A percentile compares a stretch with the other conserved stretches of the same genome.
These are phyloP conservation scores for Cyclopterus lumpus DNA, from an alignment of 2,797 vertebrate species.

Conservation along the genomic window DNA sequence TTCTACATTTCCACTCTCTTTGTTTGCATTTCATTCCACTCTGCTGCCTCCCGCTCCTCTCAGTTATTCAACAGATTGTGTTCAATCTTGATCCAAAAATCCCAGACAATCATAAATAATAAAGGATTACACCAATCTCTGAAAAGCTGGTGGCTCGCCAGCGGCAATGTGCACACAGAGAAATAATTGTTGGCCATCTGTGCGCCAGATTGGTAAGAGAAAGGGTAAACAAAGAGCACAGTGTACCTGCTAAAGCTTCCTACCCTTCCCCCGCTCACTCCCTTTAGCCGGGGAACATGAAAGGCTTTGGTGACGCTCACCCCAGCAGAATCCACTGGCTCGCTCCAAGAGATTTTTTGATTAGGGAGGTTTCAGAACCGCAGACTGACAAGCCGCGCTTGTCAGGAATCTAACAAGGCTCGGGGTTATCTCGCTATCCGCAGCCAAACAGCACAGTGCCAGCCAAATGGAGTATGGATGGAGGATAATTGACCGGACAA, in stretches of 20 bases:
- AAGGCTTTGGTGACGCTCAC: slow-evolving; percentile 75
- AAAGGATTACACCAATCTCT: slow-evolving; percentile 87
- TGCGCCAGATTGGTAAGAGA: slow-evolving; percentile 84
- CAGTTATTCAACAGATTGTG: slow-evolving; percentile 85
- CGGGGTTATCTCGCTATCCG: slow-evolving; percentile 73
- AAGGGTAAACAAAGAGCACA: slow-evolving; percentile 84
- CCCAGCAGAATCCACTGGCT: slow-evolving; percentile 70
- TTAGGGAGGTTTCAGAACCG: slow-evolving; percentile 74
- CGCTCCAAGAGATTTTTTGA: slow-evolving; percentile 75
- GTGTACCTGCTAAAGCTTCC: slow-evolving; percentile 82
- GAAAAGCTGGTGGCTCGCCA: slow-evolving; percentile 81
- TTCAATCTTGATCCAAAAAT: slow-evolving; percentile 85
- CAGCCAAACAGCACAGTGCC: slow-evolving; percentile 56
- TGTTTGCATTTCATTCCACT: slow-evolving; percentile 83
- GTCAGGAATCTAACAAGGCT: slow-evolving; percentile 77
- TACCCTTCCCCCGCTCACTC: slow-evolving; percentile 35
- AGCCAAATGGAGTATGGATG: slow-evolving; percentile 55
- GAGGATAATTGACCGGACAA: slow-evolving; percentile 74
- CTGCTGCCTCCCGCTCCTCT: slow-evolving; percentile 67
- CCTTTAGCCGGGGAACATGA: slow-evolving; percentile 72
- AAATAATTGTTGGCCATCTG: slow-evolving; percentile 88
- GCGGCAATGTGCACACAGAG: slow-evolving; percentile 80
- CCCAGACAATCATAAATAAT: slow-evolving; percentile 88
- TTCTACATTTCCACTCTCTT: slow-evolving; percentile 74
- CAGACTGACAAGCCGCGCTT: slow-evolving; percentile 75